Percentiles rank a stretch among this genome's conserved stretches.
Evolutionary conservation across 2,888 invertebrate species (phyloP).

Genomic region (Macrostomum cliftonense): DNA sequence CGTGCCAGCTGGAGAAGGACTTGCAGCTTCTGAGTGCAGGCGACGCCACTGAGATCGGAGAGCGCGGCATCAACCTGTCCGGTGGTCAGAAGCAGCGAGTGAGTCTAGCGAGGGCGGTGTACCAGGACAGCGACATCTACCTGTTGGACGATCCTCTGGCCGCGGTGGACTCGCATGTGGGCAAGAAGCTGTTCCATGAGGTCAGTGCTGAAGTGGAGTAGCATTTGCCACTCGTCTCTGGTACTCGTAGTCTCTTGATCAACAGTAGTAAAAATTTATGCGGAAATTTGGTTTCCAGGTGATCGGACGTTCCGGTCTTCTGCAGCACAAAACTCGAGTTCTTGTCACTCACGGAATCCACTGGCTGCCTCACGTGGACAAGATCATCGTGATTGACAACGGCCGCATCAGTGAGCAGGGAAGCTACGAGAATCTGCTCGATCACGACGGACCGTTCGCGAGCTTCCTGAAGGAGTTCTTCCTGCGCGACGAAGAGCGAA

Average conservation of each 20-base stretch:
- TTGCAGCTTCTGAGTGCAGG: conserved; percentile 13
- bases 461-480: conserved; percentile 42
- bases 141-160: conserved; percentile 81
- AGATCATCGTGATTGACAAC: conserved; percentile 67
- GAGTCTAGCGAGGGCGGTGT: conserved; percentile 34
- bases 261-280: no score
- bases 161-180: conserved; percentile 89
- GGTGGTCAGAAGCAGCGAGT: conserved; percentile 39
- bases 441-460: conserved; percentile 47
- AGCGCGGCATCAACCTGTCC: conserved; percentile 36
- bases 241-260: no score
- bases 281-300: conserved; percentile 10
- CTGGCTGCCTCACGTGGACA: conserved; percentile 69
- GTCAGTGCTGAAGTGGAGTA: no score
- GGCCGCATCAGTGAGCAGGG: conserved; percentile 74
- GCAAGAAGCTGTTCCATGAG: conserved; percentile 85
- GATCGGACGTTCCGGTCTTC: not conserved
- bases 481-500: conserved; percentile 33
- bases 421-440: conserved; percentile 66
- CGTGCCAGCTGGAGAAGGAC: conserved; percentile 14
- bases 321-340: conserved; percentile 50
- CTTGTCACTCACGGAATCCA: conserved; percentile 87
- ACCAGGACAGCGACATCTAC: conserved; percentile 44
- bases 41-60: conserved; percentile 17
- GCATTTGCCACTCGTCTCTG: no score